Conservation (phyloP, 2,113 vertebrate species). For the Nipponia nippon region DNA sequence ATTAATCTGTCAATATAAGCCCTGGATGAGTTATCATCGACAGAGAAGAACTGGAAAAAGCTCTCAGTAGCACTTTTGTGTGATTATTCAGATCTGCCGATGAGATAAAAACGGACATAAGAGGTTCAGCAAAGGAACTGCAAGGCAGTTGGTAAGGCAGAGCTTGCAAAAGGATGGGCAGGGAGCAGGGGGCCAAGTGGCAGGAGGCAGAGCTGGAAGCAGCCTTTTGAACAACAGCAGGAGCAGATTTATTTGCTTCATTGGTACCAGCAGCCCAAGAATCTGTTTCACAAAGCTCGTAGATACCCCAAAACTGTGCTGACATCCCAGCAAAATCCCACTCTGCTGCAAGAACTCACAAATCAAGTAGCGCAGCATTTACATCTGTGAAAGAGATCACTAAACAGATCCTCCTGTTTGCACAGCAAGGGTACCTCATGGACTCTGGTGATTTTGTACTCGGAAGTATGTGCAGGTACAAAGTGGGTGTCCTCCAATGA, state of each 20-base stretch:
- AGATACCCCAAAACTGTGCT: background rate
- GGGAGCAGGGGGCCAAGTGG: background rate
- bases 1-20: background rate
- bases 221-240: background rate
- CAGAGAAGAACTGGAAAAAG: background rate
- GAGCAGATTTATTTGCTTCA: background rate
- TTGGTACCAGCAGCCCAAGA: background rate
- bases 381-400: background rate
- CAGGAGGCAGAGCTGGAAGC: background rate
- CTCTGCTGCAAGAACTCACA: background rate
- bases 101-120: background rate
- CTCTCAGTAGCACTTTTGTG: background rate
- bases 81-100: background rate
- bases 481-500: background rate
- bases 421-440: fast-evolving
- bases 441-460: fast-evolving
- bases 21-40: fast-evolving
- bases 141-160: background rate
- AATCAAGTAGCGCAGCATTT: fast-evolving
- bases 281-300: fast-evolving
- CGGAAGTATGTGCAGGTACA: fast-evolving
- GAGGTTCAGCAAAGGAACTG: background rate
- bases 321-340: background rate
- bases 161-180: background rate
- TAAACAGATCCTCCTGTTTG: fast-evolving